Base-by-base conservation (phyloP, 2,888 invertebrate species). In the Plagodis pulveraria region DNA sequence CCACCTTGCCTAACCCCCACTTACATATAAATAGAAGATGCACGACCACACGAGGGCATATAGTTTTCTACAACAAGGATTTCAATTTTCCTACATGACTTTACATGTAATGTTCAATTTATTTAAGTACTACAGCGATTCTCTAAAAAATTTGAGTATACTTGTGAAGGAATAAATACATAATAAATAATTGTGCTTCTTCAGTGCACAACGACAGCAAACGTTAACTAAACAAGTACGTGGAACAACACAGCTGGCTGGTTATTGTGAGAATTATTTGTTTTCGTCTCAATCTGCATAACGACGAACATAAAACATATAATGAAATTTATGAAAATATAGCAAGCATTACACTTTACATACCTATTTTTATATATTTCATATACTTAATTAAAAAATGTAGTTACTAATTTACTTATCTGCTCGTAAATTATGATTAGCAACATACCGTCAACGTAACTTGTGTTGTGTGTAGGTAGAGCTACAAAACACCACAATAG, bases 241-340 rank as follows among this genome's bases (percentile, higher is more conserved):
- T 35, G 50, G 22, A 42, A 46, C 36, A 50, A 54, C 40, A 54
- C 58, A 58, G 58, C 54, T 58, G 54, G 41, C 41, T 50, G 58
- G 58, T 50, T 54, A 50, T 46, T 54, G 54, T 54, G 50, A 54
- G 46, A 41, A 50, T 58, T 46, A 58, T 58, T 50, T 54, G 42
- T 50, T 47, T 47, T 46, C 10, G 5, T 40, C 8, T 7, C 5
- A 6, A 40, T 5, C 40, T 40, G 36, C 36, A 36, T 36, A 36
- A 36, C 8, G 36, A 8, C 36, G 7, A 8, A 7, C 36, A 36
- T 36, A 7, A 36, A 2, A 36, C 0, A 4, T 7, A 10, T 2
- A 9, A 34, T 41, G 41, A 41, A 10, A 41, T 9, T 5, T 41
- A 10, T 41, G n/a, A 41, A 33, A 33, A 45, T 5, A 9, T 36